Percentiles rank a stretch among this genome's conserved stretches.
Evolutionary conservation across 2,888 invertebrate genomes (phyloP).

Genomic region (Seira sanloemensis): DNA sequence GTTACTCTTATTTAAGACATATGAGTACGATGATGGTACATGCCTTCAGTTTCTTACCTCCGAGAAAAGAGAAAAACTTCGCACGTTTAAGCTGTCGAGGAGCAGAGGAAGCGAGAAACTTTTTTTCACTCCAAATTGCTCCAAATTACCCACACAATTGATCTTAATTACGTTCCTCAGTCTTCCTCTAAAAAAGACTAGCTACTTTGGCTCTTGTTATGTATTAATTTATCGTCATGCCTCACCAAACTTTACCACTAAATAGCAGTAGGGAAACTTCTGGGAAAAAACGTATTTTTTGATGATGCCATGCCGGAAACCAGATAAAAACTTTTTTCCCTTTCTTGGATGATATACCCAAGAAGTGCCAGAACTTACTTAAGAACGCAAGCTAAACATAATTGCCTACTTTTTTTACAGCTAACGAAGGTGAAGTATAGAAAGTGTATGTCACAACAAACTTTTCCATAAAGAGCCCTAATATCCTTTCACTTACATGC

Average conservation of each 20-base stretch:
- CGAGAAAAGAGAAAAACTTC: constrained; percentile 19
- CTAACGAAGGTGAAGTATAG: constrained; percentile 6
- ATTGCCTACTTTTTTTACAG: neutral
- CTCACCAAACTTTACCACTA: constrained; percentile 52
- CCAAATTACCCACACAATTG: constrained; percentile 70
- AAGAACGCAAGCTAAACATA: neutral
- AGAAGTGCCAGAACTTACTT: too few relatives aligned
- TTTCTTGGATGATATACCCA: too few relatives aligned
- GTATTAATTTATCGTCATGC: constrained; percentile 63
- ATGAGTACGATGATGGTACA: neutral
- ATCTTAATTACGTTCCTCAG: constrained; percentile 68
- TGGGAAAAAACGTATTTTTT: too few relatives aligned
- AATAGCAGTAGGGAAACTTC: constrained; percentile 29
- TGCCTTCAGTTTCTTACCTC: neutral
- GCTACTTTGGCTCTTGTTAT: constrained; percentile 50
- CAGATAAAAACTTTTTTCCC: neutral
- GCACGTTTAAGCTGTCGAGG: neutral
- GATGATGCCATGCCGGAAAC: too few relatives aligned
- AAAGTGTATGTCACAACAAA: constrained; percentile 9
- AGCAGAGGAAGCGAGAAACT: constrained; percentile 18
- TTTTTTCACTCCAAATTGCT: constrained; percentile 62
- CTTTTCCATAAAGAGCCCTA: too few relatives aligned
- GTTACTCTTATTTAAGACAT: neutral
- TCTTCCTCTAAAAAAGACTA: constrained; percentile 27
- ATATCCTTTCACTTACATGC: too few relatives aligned